A percentile compares a stretch with the other conserved stretches of the same genome.
These are phyloP conservation scores for Caprella mutica DNA, from an alignment of 2,888 invertebrate genomes.

Conservation along the genomic window DNA sequence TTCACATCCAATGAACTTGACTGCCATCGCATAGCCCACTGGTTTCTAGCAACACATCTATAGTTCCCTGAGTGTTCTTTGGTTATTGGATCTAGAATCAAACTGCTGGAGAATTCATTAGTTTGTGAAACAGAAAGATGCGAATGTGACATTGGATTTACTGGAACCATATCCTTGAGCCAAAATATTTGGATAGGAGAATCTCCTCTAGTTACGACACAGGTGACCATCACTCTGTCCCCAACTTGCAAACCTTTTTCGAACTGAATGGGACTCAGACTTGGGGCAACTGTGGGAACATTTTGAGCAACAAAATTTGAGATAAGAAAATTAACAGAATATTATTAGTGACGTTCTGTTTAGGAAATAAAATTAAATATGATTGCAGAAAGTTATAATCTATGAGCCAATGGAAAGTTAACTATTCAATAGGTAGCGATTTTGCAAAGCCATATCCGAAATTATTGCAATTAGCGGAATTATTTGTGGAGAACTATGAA, in stretches of 20 bases:
- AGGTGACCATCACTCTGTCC: slow-evolving; percentile 26
- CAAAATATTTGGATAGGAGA: slow-evolving; percentile 28
- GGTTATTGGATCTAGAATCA: slow-evolving; percentile 18
- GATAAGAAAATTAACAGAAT: too few species aligned
- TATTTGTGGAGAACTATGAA: too few species aligned
- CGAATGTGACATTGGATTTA: slow-evolving; percentile 7
- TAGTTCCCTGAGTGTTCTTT: slow-evolving; percentile 25
- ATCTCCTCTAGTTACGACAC: slow-evolving; percentile 26
- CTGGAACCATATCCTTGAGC: slow-evolving; percentile 25
- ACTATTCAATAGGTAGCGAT: too few species aligned
- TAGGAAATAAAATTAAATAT: too few species aligned
- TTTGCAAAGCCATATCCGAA: too few species aligned
- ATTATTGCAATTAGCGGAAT: too few species aligned
- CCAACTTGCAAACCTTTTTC: slow-evolving; percentile 21
- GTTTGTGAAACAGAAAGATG: slow-evolving; percentile 15
- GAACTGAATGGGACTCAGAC: slow-evolving; percentile 23
- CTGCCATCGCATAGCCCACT: slow-evolving; percentile 36
- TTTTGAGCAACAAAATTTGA: neutral
- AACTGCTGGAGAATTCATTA: slow-evolving; percentile 20
- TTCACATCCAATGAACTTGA: slow-evolving; percentile 41
- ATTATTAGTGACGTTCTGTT: too few species aligned
- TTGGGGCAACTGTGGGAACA: slow-evolving; percentile 16
- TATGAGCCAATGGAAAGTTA: too few species aligned
- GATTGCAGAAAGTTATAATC: too few species aligned
- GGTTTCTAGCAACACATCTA: slow-evolving; percentile 27